Conservation (phyloP, 2,113 vertebrate species). For the Callaeas wilsoni region DNA sequence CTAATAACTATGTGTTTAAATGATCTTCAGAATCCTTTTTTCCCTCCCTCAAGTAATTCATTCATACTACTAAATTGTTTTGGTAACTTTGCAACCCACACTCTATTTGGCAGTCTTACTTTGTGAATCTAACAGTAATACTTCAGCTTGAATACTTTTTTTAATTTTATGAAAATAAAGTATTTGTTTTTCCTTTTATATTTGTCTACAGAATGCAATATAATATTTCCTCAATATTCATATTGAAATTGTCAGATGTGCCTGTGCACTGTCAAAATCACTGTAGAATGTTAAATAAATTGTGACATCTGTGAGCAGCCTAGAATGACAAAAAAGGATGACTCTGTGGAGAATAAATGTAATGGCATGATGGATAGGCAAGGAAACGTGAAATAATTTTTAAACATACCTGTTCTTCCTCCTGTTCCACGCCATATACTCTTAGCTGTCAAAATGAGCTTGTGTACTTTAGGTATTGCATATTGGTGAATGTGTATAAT, state of each 20-base stretch:
- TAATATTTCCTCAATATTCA: background rate
- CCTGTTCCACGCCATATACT: fast-evolving
- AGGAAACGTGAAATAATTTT: background rate
- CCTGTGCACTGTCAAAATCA: background rate
- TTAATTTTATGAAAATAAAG: background rate
- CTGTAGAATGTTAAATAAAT: slow-evolving; percentile 21
- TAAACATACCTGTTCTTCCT: background rate
- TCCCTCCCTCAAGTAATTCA: background rate
- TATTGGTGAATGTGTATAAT: background rate
- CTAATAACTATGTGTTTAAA: background rate
- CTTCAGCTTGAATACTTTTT: background rate
- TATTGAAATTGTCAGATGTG: slow-evolving; percentile 16
- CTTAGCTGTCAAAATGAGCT: background rate
- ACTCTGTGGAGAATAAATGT: background rate
- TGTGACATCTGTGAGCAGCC: background rate
- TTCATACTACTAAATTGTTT: background rate
- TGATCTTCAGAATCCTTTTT: background rate
- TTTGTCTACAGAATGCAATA: background rate
- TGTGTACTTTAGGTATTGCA: background rate
- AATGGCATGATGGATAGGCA: background rate
- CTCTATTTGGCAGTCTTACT: background rate
- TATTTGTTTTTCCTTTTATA: background rate
- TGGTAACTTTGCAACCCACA: background rate
- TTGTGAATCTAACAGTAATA: background rate
- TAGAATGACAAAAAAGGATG: background rate